A percentile compares a stretch with the other conserved stretches of the same genome.
Conservation (phyloP, 2,113 vertebrate species). For the Dromaius novaehollandiae region DNA sequence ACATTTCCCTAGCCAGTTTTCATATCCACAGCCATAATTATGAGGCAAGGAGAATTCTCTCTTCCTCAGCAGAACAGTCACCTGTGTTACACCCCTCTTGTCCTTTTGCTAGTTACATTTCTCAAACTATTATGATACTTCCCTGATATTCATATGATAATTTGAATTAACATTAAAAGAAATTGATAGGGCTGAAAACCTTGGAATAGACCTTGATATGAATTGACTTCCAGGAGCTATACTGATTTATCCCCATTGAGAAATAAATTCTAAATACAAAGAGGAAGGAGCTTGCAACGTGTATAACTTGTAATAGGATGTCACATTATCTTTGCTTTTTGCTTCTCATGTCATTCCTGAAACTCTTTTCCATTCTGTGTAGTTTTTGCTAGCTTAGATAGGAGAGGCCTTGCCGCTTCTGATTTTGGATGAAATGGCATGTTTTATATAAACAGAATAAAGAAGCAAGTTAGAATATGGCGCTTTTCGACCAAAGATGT, state of each 20-base stretch:
- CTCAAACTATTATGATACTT: neutral
- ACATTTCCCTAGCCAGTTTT: neutral
- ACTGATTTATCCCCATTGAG: neutral
- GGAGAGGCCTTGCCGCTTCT: neutral
- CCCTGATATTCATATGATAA: neutral
- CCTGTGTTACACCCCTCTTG: neutral
- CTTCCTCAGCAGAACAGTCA: neutral
- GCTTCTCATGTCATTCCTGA: neutral
- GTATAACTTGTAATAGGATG: neutral
- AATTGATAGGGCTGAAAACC: neutral
- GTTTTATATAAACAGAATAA: neutral
- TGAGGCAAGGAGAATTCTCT: neutral
- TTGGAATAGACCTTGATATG: neutral
- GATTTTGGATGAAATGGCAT: neutral
- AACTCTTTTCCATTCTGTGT: neutral
- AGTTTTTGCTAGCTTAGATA: neutral
- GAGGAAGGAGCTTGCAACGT: neutral
- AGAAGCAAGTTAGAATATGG: neutral
- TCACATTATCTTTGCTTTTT: neutral
- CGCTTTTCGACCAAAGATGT: neutral
- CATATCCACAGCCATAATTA: neutral
- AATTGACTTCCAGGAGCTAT: neutral
- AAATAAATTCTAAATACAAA: neutral
- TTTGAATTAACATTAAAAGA: neutral
- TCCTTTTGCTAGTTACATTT: neutral